Base-by-base conservation (phyloP, 2,113 vertebrate genomes). In the Suricata suricatta region DNA sequence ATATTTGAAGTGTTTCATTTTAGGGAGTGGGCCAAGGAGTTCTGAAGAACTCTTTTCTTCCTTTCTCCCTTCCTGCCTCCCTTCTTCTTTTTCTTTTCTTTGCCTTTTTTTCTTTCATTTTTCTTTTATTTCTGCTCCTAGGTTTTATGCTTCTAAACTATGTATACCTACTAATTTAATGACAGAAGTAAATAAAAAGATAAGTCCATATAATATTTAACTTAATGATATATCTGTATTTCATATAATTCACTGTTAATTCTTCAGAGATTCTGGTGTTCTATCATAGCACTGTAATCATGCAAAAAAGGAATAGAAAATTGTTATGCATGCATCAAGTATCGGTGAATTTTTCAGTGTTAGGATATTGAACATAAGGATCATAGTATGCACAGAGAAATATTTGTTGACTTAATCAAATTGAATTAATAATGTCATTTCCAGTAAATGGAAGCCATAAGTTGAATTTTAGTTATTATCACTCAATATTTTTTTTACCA, bases 391-490 rank as follows among this genome's bases (percentile, higher is more conserved):
- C 54, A 23, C 21, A 50, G 50, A 71, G 76, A 85, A 92, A 33
- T 81, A 47, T 91, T 77, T 94, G 21, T 77, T 89, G 31, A 74
- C 8, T 79, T 31, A 25, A 63, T 79, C 23, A 80, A 64, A 57
- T 2, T 90, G 31, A 54, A 31, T 71, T 89, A 72, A 64, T 27
- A 63, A 16, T 47, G 85, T 50, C 93, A 47, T 79, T 68, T 86
- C 23, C 21, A 88, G 63, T 52, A 57, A 10, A 31, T 29, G 7
- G 35, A 82, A 95, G 35, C 5, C 4, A 88, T 66, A 87, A 63
- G 76, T 10, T 88, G n/a, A 74, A 93, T 93, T 97, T 83, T 69
- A 47, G 11, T 80, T 69, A 31, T 92, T 90, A 68, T 57, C n/a
- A 80, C 27, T 54, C n/a, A 35, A 35, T 23, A 83, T 57, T 66